Percentiles rank a stretch among this genome's conserved stretches.
Evolutionary conservation across 2,888 invertebrate genomes (phyloP).

Genomic region (Macrosiphum euphorbiae): DNA sequence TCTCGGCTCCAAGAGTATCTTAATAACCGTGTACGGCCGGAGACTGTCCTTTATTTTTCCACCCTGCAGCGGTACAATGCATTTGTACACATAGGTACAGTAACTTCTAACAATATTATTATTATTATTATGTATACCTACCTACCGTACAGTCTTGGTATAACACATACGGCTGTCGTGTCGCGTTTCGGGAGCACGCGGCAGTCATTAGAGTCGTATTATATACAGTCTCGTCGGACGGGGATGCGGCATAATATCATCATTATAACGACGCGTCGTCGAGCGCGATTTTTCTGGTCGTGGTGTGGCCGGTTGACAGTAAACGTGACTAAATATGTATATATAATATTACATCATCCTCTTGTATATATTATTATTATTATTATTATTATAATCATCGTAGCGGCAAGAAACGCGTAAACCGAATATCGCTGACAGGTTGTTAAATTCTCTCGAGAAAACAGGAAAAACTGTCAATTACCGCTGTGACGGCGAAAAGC

Average conservation of each 20-base stretch:
- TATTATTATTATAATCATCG: conserved; percentile 27
- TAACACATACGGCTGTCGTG: neutral
- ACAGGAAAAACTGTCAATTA: conserved; percentile 47
- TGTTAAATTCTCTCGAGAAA: neutral
- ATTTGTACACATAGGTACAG: neutral
- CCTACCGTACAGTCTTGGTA: neutral
- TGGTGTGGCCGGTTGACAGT: conserved; percentile 55
- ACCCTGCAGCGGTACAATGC: neutral
- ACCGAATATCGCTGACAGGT: conserved; percentile 35
- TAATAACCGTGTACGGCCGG: neutral
- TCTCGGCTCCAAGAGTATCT: too few relatives aligned
- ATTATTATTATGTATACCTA: neutral
- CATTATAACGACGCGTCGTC: conserved; percentile 22
- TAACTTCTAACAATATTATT: neutral
- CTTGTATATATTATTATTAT: neutral
- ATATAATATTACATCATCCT: neutral
- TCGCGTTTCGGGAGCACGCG: neutral
- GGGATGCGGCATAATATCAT: neutral
- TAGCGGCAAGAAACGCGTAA: neutral
- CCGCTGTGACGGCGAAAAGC: neutral
- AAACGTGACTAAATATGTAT: conserved; percentile 63
- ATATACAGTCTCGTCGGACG: neutral
- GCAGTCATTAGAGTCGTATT: conserved; percentile 22
- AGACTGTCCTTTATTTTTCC: neutral
- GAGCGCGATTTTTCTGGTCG: neutral